Conservation (phyloP, 1,140 invertebrate species). For the Palaemon carinicauda region DNA sequence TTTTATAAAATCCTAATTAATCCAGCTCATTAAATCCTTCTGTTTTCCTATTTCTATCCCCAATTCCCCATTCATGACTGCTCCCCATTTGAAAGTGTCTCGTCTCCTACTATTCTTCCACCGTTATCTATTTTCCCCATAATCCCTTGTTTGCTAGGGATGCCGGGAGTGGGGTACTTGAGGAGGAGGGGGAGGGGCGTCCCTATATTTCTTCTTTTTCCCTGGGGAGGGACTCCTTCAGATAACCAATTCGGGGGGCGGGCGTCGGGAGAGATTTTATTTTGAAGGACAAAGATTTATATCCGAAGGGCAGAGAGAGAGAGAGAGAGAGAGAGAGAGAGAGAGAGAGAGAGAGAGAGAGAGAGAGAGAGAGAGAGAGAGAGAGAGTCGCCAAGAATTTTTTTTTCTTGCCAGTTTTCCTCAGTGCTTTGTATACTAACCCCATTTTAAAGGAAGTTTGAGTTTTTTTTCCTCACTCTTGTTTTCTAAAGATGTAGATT, state of each 20-base stretch:
- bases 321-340: not conserved
- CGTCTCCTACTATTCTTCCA: not conserved
- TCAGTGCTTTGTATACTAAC: no score
- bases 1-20: no score
- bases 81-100: no score
- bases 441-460: no score
- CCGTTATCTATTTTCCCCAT: not conserved
- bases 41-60: no score
- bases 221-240: slow-evolving; percentile 22
- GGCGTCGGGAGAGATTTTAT: slow-evolving; percentile 26
- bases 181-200: not conserved
- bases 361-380: not conserved
- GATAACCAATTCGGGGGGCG: slow-evolving; percentile 28
- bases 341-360: not conserved
- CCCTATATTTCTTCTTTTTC: not conserved
- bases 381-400: not conserved
- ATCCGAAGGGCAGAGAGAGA: not conserved
- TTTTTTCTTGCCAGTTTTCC: no score
- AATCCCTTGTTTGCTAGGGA: slow-evolving; percentile 20
- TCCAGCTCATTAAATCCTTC: no score
- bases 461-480: no score
- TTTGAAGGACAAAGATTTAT: slow-evolving; percentile 30
- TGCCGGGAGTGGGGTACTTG: no score
- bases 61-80: no score
- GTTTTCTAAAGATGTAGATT: no score